phyloP scores from a whole-genome alignment of 2,888 invertebrate genomes.

The Lasioglossum villosulum region DNA sequence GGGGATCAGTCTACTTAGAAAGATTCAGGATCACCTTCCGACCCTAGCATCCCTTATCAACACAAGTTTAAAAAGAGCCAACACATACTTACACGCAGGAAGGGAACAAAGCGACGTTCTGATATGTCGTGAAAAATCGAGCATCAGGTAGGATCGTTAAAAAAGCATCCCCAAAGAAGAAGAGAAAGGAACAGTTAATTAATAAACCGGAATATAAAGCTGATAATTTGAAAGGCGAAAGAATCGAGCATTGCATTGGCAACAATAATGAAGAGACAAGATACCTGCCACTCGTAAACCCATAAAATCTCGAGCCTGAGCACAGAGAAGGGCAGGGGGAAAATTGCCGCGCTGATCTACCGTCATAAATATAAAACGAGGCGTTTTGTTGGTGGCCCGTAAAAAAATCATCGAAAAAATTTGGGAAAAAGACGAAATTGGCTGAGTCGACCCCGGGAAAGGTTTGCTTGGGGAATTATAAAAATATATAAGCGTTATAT shows the following conservation, averaged over 20 bases:
- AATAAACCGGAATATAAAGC: neutral
- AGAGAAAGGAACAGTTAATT: neutral
- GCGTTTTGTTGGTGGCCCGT: conserved; percentile 73
- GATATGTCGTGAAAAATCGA: neutral
- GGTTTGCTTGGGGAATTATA: conserved; percentile 41
- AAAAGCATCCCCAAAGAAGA: neutral
- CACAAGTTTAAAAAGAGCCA: neutral
- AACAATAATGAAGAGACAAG: conserved; percentile 6
- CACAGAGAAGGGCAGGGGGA: neutral
- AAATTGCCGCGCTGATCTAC: conserved; percentile 73
- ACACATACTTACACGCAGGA: neutral
- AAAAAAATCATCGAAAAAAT: conserved; percentile 78
- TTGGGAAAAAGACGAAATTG: conserved; percentile 5
- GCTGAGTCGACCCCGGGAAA: neutral
- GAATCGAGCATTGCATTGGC: conserved; percentile 1
- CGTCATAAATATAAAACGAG: conserved; percentile 78
- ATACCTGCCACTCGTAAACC: conserved; percentile 58
- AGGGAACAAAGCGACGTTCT: neutral
- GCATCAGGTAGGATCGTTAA: neutral
- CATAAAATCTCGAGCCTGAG: conserved; percentile 32
- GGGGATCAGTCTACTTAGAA: conserved; percentile 17
- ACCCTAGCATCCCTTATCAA: neutral
- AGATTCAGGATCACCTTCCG: neutral
- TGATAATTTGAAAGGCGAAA: neutral
- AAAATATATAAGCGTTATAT: conserved; percentile 65